phyloP scores from a whole-genome alignment of 2,797 vertebrate genomes.

The Eptatretus atami region DNA sequence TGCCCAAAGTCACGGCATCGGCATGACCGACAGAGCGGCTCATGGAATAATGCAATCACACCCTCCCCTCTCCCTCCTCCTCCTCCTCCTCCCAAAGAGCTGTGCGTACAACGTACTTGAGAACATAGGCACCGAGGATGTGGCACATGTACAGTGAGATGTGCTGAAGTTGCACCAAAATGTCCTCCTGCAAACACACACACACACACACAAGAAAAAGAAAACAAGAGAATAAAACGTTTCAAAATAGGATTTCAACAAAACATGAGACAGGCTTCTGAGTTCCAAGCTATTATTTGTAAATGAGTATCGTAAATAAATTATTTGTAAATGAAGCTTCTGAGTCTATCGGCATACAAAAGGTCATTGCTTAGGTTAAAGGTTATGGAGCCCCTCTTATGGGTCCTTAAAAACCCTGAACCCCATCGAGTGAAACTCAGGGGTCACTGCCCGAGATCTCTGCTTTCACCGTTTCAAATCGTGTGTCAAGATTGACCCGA shows the following conservation, averaged over 20 bases:
- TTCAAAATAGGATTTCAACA: background rate
- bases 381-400: too few species aligned
- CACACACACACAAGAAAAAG: background rate
- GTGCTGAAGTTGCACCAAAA: conserved; percentile 60
- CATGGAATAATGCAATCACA: background rate
- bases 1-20: background rate
- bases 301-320: too few species aligned
- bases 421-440: too few species aligned
- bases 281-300: too few species aligned
- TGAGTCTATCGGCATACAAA: too few species aligned
- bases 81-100: too few species aligned
- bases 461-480: too few species aligned
- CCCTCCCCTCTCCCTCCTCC: background rate
- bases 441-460: too few species aligned
- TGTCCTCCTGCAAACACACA: conserved; percentile 43
- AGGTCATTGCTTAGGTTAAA: too few species aligned
- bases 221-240: background rate
- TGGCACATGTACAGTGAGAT: conserved; percentile 67
- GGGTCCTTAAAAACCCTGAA: too few species aligned
- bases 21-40: background rate
- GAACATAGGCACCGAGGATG: conserved; percentile 53
- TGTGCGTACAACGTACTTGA: conserved; percentile 37
- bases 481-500: too few species aligned
- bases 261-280: background rate
- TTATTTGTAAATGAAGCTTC: too few species aligned